Evolutionary conservation across 2,888 invertebrate species (phyloP), one percentile per base, ranked within the genome.

Genomic region (Euzetes globulus): DNA sequence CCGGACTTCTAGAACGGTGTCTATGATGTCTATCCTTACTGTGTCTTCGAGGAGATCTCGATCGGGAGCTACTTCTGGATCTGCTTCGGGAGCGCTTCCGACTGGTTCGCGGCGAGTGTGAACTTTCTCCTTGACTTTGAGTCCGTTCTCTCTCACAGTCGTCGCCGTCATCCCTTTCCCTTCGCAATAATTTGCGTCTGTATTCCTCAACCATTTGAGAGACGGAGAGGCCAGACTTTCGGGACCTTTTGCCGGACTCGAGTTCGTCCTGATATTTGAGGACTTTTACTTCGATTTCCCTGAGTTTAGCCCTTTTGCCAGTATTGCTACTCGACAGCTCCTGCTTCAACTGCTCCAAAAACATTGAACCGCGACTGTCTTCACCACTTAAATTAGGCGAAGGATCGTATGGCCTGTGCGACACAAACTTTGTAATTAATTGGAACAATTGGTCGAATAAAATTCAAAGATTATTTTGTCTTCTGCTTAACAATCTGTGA

Each of bases 201-300:
- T 94, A 95, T 84, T 94, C 91, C 81, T 93, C 91, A 41, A 95
- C 90, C 85, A 96, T 94, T 81, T 91, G 90, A 65, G 87, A 83
- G 77, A 92, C 85, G 11, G 89, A 86, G 87, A 91, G 90, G 7
- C 88, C 91, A 71, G 88, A 83, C 79, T 91, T 89, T 27, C 90
- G 82, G 47, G 87, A 86, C 75, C 90, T 86, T 80, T 88, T 87
- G 0, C 95, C 95, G 2, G 89, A 89, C 84, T 97, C 97, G 79
- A 97, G 83, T 83, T 96, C 96, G 85, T 97, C 97, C 83, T 94
- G 94, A 85, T 94, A 97, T 82, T 92, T 91, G 85, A 97, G 87
- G 72, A 93, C 92, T 85, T 94, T 93, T 79, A 85, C 88, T 85
- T 98, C 98, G 80, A 99, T 92, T 83, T 97, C 96, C 29, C 97